These are phyloP conservation scores for Leptosomus discolor DNA, from an alignment of 2,113 vertebrate genomes.

Conservation along the genomic window DNA sequence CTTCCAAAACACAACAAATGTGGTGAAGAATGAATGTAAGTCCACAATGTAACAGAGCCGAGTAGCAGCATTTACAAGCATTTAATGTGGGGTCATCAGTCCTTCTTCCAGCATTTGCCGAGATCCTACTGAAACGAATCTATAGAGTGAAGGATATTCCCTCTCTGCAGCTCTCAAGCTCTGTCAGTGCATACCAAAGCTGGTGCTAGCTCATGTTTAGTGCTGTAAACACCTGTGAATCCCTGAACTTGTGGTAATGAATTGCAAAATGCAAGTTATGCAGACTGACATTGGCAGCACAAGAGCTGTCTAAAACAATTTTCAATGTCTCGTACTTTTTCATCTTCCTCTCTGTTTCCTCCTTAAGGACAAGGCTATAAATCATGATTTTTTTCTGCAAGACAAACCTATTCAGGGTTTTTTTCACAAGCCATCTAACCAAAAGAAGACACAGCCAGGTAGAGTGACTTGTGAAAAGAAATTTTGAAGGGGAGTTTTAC, in stretches of 20 bases:
- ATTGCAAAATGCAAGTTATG: neutral
- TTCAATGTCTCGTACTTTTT: neutral
- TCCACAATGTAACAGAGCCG: neutral
- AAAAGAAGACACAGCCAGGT: neutral
- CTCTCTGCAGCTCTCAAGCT: neutral
- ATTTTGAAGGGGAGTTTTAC: neutral
- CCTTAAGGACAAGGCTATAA: neutral
- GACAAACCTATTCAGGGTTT: neutral
- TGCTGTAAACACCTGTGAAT: neutral
- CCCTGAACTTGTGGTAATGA: neutral
- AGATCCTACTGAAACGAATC: neutral
- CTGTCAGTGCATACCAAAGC: neutral
- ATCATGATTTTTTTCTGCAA: neutral
- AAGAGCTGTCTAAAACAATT: neutral
- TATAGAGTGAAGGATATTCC: accelerated
- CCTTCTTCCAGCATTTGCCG: neutral
- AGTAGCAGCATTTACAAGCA: neutral
- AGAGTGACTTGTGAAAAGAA: neutral
- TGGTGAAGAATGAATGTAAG: neutral
- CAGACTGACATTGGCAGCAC: neutral
- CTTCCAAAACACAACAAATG: neutral
- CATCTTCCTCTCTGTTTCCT: neutral
- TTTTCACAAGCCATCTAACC: neutral
- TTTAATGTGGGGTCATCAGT: neutral
- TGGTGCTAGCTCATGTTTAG: neutral